Conservation (phyloP, 2,113 vertebrate genomes). For the Lutjanus erythropterus region DNA sequence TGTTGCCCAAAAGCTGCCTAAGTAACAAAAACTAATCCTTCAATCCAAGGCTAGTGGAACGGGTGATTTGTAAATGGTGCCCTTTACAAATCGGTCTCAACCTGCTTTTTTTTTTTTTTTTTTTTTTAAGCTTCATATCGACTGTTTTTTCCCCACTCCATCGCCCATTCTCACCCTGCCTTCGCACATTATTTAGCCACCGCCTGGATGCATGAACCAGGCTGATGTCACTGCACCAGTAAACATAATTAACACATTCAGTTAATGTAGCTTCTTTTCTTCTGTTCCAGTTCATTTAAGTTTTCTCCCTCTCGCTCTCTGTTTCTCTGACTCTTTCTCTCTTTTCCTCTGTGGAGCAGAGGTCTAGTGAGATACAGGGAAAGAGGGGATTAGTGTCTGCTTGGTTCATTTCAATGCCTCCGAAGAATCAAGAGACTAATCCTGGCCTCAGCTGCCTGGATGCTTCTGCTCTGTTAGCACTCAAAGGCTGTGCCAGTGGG, state of each 20-base stretch:
- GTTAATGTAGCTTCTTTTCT: constrained; percentile 45
- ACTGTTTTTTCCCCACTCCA: too few species aligned
- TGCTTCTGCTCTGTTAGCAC: constrained; percentile 63
- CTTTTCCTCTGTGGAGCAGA: constrained; percentile 37
- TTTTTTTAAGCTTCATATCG: too few species aligned
- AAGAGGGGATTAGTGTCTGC: constrained; percentile 74
- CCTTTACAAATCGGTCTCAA: constrained; percentile 92
- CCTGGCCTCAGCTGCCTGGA: constrained; percentile 67
- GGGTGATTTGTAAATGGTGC: constrained; percentile 91
- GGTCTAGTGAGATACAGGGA: constrained; percentile 58
- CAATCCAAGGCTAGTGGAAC: constrained; percentile 88
- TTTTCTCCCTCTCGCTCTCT: neutral
- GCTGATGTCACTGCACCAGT: constrained; percentile 28
- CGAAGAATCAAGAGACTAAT: constrained; percentile 73
- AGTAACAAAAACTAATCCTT: constrained; percentile 90
- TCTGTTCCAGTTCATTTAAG: constrained; percentile 61
- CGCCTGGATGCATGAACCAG: constrained; percentile 11
- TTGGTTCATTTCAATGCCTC: constrained; percentile 72
- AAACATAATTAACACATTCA: constrained; percentile 57
- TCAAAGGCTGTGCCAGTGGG: constrained; percentile 57
- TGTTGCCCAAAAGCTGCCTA: constrained; percentile 87
- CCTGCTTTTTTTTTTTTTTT: constrained; percentile 70
- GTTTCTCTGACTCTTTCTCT: neutral
- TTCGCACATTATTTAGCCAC: neutral
- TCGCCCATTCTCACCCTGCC: neutral